These are phyloP conservation scores for Maccullochella peelii DNA, from an alignment of 2,113 vertebrate species.

Conservation along the genomic window DNA sequence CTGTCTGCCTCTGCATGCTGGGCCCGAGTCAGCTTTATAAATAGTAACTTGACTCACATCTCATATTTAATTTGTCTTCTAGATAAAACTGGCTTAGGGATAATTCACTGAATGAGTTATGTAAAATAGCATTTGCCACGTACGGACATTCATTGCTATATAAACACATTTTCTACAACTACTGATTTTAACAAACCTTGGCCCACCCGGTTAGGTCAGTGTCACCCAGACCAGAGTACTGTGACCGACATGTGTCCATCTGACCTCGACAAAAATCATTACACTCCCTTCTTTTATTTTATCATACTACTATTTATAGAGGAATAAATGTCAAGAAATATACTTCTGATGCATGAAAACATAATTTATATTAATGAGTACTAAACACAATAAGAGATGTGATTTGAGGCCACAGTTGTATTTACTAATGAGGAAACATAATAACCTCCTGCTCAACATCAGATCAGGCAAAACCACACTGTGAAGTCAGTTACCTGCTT, in stretches of 20 bases:
- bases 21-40: neutral
- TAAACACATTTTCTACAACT: neutral
- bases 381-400: neutral
- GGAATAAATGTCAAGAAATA: neutral
- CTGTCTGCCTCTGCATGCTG: neutral
- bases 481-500: slow-evolving; percentile 60
- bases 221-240: slow-evolving; percentile 51
- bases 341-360: neutral
- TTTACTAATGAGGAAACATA: neutral
- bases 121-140: neutral
- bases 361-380: neutral
- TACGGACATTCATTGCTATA: slow-evolving; percentile 1
- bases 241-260: slow-evolving; percentile 4
- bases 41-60: slow-evolving; percentile 1
- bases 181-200: neutral
- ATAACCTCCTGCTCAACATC: neutral
- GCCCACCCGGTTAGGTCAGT: slow-evolving; percentile 25
- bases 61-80: slow-evolving; percentile 28
- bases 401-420: neutral
- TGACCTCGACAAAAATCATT: slow-evolving; percentile 20
- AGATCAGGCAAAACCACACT: neutral
- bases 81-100: slow-evolving; percentile 13
- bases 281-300: neutral
- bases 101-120: slow-evolving; percentile 16
- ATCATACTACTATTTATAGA: neutral